phyloP scores from a whole-genome alignment of 2,797 vertebrate genomes.

The Aphelocoma californica region DNA sequence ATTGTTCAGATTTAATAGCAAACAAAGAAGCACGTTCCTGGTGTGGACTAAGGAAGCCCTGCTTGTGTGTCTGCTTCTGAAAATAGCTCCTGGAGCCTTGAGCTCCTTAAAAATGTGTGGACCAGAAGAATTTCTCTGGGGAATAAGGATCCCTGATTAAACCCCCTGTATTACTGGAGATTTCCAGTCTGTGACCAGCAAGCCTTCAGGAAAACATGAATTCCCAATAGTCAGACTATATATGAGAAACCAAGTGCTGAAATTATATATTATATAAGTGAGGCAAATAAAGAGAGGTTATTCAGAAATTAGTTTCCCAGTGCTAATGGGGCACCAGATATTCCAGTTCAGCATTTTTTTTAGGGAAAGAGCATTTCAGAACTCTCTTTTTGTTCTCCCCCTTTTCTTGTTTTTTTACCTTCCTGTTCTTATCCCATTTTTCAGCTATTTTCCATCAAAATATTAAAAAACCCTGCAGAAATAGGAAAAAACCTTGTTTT shows the following conservation, averaged over 20 bases:
- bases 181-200: neutral
- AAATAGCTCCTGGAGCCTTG: neutral
- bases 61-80: neutral
- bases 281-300: neutral
- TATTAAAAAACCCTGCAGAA: neutral
- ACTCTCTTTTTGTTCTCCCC: rapidly evolving
- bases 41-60: neutral
- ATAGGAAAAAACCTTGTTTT: neutral
- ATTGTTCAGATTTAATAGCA: neutral
- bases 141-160: neutral
- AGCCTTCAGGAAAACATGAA: neutral
- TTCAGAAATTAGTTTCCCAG: neutral
- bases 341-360: neutral
- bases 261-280: neutral
- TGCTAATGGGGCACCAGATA: neutral
- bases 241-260: neutral
- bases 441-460: neutral
- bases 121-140: neutral
- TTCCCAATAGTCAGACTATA: neutral
- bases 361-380: neutral
- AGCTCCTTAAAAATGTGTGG: neutral
- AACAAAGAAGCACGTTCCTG: neutral
- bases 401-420: no score
- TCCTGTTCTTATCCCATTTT: neutral
- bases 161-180: neutral